Evolutionary conservation across 2,888 invertebrate genomes (phyloP), one percentile per base, ranked within the genome.

Genomic region (Eucera pruinosa): DNA sequence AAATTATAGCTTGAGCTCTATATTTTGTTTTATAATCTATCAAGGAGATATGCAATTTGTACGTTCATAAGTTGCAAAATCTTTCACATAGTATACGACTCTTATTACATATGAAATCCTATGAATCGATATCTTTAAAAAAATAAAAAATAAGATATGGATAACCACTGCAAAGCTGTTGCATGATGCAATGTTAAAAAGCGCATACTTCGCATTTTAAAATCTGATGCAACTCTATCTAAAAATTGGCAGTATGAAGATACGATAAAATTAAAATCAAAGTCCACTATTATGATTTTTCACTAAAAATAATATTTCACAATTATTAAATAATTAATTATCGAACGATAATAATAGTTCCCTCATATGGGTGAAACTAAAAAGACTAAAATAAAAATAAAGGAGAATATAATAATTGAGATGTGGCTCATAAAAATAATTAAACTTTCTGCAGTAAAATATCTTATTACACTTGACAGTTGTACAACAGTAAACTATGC

Each of bases 1-100:
- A 55, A 70, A 70, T 70, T 64, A 55, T 11, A 39, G 23, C 39
- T 55, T 11, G 18, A 7, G 15, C n/a, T 47, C 30, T 39, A 27
- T 1, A 23, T 47, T 47, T 47, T 20, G 15, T 43, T 69, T 52
- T 45, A n/a, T 15, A 25, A 48, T 48, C 15, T 7, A 11, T 9
- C 20, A 2, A 36, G 6, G 60, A 33, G 36, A 36, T 20, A 30
- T 11, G 23, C 33, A 43, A 30, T 61, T 43, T 20, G 2, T 5
- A 9, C 33, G 33, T 27, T 20, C 11, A 20, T 13, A 0, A 23
- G 5, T 45, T 30, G 27, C 18, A 18, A 47, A 25, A 41, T 18
- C 20, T 18, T 48, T 7, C 7, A 13, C 20, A 11, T 30, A n/a
- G 0, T 50, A 4, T 20, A 27, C 9, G 30, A 30, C 15, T 5